These are phyloP conservation scores for Daptonema setosum DNA, from an alignment of 2,888 invertebrate species.

Conservation along the genomic window DNA sequence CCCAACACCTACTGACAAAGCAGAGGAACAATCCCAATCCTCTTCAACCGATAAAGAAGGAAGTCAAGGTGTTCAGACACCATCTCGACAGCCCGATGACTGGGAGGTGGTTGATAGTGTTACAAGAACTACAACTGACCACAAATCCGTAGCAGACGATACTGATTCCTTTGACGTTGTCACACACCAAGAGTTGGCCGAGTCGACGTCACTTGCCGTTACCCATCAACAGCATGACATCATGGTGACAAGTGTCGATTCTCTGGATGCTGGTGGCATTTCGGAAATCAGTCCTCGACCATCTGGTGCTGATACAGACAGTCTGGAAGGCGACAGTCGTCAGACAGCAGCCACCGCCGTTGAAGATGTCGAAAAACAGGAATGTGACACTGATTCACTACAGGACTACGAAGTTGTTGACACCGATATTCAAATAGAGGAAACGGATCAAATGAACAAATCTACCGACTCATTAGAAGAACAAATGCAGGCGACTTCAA, in stretches of 20 bases:
- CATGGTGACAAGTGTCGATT: slow-evolving; percentile 15
- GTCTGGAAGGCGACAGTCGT: slow-evolving; percentile 6
- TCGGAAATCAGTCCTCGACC: slow-evolving; percentile 1
- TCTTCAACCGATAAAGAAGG: neutral
- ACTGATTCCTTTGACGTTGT: neutral
- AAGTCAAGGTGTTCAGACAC: neutral
- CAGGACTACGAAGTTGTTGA: slow-evolving; percentile 12
- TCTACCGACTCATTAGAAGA: neutral
- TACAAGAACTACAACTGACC: too few species aligned
- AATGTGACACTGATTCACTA: slow-evolving; percentile 19
- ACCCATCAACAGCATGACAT: slow-evolving; percentile 4
- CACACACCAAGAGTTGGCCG: neutral
- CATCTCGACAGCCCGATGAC: neutral
- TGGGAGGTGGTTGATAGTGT: neutral
- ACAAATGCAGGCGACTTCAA: neutral
- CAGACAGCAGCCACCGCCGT: neutral
- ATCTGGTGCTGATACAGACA: slow-evolving; percentile 9
- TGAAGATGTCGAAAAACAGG: slow-evolving; percentile 1
- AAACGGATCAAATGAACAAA: neutral
- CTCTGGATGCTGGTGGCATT: slow-evolving; percentile 9
- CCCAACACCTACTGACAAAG: too few species aligned
- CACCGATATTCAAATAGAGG: neutral
- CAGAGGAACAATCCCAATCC: neutral
- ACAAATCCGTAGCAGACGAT: too few species aligned
- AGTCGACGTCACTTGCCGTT: too few species aligned